Base-by-base conservation (phyloP, 2,888 invertebrate species). In the Hypomecis atomaria region DNA sequence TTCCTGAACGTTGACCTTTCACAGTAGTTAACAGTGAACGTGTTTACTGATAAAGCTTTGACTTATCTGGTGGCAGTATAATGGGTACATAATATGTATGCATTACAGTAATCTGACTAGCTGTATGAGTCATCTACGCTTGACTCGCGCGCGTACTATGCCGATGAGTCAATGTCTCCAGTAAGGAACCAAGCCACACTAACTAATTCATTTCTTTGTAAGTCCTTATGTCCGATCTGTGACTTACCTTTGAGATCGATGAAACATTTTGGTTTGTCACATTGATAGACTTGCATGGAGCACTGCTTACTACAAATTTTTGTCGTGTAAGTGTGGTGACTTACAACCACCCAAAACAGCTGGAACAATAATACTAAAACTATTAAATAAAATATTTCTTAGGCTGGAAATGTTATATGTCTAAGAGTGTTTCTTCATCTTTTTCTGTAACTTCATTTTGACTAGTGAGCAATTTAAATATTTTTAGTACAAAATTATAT, bases 121-220 rank as follows among this genome's bases (percentile, higher is more conserved):
- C 48, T 42, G 45, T 37, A 70, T 84, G 82, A 83, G 71, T 82
- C 79, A 72, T 66, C 54, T 59, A 81, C 71, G 63, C 54, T 55
- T 65, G 57, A 67, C 70, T 73, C 65, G 76, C 75, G 77, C 76
- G 84, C 82, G 84, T 87, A 85, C 82, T 86, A 84, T 78, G 64
- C n/a, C 74, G 79, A 78, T 87, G 87, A 88, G 76, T 88, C 87
- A 87, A 76, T 75, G 71, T 54, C 74, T 70, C 71, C 69, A 75
- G 73, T 72, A 70, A 75, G 74, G 72, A 69, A 70, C 69, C 74
- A 66, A 69, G 23, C 68, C 62, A 69, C 68, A 74, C 73, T 74
- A 72, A 74, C 73, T 74, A 72, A 74, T 73, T 73, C 70, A 73
- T 69, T 76, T 74, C 75, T 72, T 75, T 72, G 76, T 57, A 60